Evolutionary conservation across 2,113 vertebrate genomes (phyloP).

Genomic region (Colaptes auratus): DNA sequence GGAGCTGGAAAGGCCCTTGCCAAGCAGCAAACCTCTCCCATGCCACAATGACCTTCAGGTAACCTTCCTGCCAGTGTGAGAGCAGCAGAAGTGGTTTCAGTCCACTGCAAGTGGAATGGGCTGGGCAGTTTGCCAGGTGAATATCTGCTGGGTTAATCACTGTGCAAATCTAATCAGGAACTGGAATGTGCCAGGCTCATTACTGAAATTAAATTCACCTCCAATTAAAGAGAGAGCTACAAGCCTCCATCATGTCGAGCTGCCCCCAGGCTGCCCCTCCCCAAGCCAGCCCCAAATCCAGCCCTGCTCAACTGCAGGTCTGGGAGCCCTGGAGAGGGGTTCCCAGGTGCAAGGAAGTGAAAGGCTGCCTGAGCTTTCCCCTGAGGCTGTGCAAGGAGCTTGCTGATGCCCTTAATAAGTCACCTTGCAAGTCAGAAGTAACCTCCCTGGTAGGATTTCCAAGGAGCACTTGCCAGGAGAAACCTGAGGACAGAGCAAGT

Average conservation of each 20-base stretch:
- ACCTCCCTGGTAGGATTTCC: background rate
- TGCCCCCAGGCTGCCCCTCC: slow-evolving; percentile 56
- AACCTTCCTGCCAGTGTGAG: slow-evolving; percentile 39
- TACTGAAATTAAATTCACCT: slow-evolving; percentile 66
- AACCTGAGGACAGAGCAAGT: background rate
- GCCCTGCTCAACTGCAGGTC: slow-evolving; percentile 1
- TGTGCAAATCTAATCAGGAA: slow-evolving; percentile 65
- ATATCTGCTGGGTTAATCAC: slow-evolving; percentile 66
- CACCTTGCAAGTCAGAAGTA: slow-evolving; percentile 7
- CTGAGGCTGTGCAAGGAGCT: background rate
- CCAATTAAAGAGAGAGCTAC: slow-evolving; percentile 60
- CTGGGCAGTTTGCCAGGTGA: slow-evolving; percentile 49
- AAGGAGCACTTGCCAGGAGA: background rate
- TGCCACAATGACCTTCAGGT: background rate
- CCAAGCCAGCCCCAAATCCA: background rate
- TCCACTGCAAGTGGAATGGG: slow-evolving; percentile 61
- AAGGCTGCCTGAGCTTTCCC: background rate
- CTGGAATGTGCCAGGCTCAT: slow-evolving; percentile 69
- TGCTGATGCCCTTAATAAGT: slow-evolving; percentile 18
- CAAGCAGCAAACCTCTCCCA: background rate
- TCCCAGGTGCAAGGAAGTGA: slow-evolving; percentile 45
- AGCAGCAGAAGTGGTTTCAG: slow-evolving; percentile 38
- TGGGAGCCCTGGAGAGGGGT: background rate
- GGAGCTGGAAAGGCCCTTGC: background rate
- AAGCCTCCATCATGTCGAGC: slow-evolving; percentile 23